A percentile compares a stretch with the other conserved stretches of the same genome.
These are phyloP conservation scores for Pseudorasbora parva DNA, from an alignment of 2,113 vertebrate genomes.

Conservation along the genomic window DNA sequence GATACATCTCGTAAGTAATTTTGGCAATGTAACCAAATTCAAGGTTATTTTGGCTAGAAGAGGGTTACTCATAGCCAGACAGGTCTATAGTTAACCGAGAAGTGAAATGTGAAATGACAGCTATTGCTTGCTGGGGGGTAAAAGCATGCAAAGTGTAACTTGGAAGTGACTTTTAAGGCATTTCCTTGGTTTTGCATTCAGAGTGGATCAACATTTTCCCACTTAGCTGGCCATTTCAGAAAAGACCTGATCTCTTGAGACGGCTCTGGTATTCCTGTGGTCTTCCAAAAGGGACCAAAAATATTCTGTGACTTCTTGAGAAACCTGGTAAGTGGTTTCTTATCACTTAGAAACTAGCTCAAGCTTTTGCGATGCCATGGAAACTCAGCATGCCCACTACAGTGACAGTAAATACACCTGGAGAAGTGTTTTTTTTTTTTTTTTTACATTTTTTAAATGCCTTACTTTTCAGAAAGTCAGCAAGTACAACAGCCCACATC, in stretches of 20 bases:
- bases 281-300: background rate
- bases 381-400: background rate
- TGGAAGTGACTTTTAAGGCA: background rate
- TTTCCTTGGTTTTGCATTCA: constrained; percentile 6
- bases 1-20: too few species aligned
- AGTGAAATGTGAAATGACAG: too few species aligned
- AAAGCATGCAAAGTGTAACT: background rate
- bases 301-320: background rate
- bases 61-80: too few species aligned
- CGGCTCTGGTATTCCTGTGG: background rate
- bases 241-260: background rate
- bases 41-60: too few species aligned
- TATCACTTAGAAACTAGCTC: background rate
- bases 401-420: constrained; percentile 7
- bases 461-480: constrained; percentile 5
- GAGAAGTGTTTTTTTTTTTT: background rate
- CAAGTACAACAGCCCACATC: background rate
- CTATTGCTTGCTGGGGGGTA: too few species aligned
- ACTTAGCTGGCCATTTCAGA: background rate
- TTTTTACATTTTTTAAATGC: too few species aligned
- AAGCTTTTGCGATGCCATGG: background rate
- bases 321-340: background rate
- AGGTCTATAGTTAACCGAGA: too few species aligned
- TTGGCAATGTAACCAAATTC: too few species aligned
- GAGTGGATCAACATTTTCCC: background rate